phyloP scores from a whole-genome alignment of 1,140 invertebrate genomes.

The Cydia splendana region DNA sequence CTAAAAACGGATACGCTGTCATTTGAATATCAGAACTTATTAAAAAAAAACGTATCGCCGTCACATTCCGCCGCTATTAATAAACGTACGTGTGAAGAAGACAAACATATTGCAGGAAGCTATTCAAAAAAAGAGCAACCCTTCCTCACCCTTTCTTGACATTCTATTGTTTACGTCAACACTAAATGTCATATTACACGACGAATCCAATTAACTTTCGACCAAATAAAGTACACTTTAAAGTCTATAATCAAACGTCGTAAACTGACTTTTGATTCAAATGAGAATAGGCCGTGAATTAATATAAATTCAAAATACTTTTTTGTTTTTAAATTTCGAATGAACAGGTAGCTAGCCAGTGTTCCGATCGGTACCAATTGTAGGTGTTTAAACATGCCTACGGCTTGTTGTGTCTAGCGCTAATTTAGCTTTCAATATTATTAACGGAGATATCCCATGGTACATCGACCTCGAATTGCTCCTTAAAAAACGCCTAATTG shows the following conservation, averaged over 20 bases:
- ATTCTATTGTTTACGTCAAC: conserved; percentile 67
- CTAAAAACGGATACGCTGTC: conserved; percentile 75
- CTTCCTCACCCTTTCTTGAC: conserved; percentile 72
- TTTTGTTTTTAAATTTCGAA: conserved; percentile 53
- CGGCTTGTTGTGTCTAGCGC: conserved; percentile 27
- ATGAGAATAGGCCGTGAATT: conserved; percentile 45
- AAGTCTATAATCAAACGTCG: conserved; percentile 48
- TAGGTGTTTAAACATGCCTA: conserved; percentile 35
- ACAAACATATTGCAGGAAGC: conserved; percentile 65
- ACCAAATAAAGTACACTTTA: conserved; percentile 43
- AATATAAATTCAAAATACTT: conserved; percentile 60
- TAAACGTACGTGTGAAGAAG: conserved; percentile 47
- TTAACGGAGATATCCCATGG: conserved; percentile 3
- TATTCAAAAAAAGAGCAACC: conserved; percentile 75
- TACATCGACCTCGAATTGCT: conserved; percentile 1
- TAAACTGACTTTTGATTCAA: conserved; percentile 36
- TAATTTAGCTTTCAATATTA: conserved; percentile 23
- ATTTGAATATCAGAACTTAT: conserved; percentile 75
- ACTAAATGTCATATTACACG: conserved; percentile 53
- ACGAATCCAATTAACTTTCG: conserved; percentile 43
- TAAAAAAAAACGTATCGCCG: conserved; percentile 51
- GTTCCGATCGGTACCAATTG: conserved; percentile 45
- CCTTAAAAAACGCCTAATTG: conserved; percentile 15
- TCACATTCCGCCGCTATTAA: conserved; percentile 42
- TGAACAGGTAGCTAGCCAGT: conserved; percentile 68